Percentiles rank a stretch among this genome's conserved stretches.
Conservation (phyloP, 2,888 invertebrate genomes). For the Limulus polyphemus region DNA sequence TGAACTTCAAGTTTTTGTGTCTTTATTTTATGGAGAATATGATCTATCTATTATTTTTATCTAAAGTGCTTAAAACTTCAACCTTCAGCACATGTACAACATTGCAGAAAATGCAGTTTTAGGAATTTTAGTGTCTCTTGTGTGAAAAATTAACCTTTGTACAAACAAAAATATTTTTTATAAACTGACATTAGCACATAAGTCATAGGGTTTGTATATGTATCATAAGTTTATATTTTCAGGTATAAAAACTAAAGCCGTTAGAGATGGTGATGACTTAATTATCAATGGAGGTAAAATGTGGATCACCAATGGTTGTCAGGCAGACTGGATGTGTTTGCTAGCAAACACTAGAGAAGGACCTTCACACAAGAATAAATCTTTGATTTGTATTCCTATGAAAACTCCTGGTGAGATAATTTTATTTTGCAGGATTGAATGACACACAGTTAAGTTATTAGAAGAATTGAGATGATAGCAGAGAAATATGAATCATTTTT, state of each 20-base stretch:
- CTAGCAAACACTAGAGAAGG: conserved; percentile 43
- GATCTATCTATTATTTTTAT: no score
- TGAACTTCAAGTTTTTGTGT: no score
- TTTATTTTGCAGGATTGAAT: conserved; percentile 12
- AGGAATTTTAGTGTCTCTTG: no score
- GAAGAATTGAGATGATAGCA: background rate
- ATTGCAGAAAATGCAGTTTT: no score
- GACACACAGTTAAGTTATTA: conserved; percentile 1
- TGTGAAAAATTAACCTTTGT: no score
- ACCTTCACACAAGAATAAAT: conserved; percentile 41
- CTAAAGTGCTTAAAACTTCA: no score
- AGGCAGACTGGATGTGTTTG: conserved; percentile 48
- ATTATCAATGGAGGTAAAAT: conserved; percentile 46
- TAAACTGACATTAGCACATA: background rate
- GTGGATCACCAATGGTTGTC: conserved; percentile 46
- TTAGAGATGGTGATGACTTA: conserved; percentile 37
- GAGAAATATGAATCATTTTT: no score
- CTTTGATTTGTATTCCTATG: conserved; percentile 44
- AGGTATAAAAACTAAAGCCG: conserved; percentile 42
- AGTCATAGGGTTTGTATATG: background rate
- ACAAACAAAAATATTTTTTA: background rate
- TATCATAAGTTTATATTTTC: conserved; percentile 10
- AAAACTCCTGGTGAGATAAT: conserved; percentile 36
- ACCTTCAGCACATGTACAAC: no score
- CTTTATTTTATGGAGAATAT: no score